Percentiles rank a stretch among this genome's conserved stretches.
These are phyloP conservation scores for Mesembrinibis cayennensis DNA, from an alignment of 2,113 vertebrate species.

Conservation along the genomic window DNA sequence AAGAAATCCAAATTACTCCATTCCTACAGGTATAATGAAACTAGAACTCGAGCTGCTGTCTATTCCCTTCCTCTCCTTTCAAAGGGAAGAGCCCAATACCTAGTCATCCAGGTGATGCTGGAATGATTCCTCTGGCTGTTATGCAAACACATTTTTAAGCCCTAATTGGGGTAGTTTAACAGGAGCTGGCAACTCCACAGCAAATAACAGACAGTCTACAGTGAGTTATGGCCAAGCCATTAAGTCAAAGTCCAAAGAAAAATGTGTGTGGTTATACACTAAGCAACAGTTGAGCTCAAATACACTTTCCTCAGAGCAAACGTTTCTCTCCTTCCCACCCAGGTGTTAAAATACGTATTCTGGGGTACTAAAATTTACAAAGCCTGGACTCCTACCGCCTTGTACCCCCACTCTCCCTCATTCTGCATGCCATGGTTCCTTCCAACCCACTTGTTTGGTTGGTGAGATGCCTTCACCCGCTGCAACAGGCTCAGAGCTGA, in stretches of 20 bases:
- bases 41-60: not conserved
- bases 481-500: not conserved
- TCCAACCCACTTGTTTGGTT: accelerated
- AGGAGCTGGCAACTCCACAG: not conserved
- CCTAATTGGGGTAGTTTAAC: not conserved
- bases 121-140: not conserved
- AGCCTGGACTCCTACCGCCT: not conserved
- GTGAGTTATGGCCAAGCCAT: not conserved
- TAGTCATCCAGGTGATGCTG: not conserved
- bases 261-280: accelerated
- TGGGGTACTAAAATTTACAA: not conserved
- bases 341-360: not conserved
- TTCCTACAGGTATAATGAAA: not conserved
- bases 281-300: not conserved
- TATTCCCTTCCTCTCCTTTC: not conserved
- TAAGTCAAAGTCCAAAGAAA: not conserved
- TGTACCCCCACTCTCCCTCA: not conserved
- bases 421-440: not conserved
- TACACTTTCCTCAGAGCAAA: not conserved
- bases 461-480: not conserved
- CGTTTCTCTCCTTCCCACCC: accelerated
- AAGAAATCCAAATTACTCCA: not conserved
- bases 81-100: not conserved
- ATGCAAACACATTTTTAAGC: not conserved
- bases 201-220: not conserved